These are phyloP conservation scores for Microctonus brassicae DNA, from an alignment of 2,888 invertebrate genomes.

Conservation along the genomic window DNA sequence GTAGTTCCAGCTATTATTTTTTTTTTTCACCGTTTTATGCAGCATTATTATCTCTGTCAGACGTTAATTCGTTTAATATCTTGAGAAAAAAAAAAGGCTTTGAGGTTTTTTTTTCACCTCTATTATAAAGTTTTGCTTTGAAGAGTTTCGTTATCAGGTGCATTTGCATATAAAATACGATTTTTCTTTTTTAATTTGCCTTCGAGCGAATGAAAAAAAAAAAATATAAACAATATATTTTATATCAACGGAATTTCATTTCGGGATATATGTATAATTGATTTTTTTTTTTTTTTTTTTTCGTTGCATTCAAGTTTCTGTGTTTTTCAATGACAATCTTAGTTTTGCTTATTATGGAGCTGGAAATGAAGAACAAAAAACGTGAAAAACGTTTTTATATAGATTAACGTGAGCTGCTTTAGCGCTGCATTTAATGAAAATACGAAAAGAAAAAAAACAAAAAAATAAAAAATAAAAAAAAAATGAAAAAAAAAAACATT, in stretches of 20 bases:
- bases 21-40: background rate
- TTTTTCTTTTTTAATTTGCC: slow-evolving; percentile 12
- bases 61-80: background rate
- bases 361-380: background rate
- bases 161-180: background rate
- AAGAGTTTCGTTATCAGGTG: slow-evolving; percentile 17
- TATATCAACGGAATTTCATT: background rate
- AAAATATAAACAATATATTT: background rate
- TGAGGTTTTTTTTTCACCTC: background rate
- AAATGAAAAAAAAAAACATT: too few species aligned
- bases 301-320: background rate
- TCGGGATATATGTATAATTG: background rate
- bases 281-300: slow-evolving; percentile 3
- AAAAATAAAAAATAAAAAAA: background rate
- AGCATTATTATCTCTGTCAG: background rate
- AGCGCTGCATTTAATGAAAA: slow-evolving; percentile 60
- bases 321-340: background rate
- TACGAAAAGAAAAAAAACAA: background rate
- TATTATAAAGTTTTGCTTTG: slow-evolving; percentile 7
- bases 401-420: slow-evolving; percentile 53
- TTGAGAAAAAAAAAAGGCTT: background rate
- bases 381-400: slow-evolving; percentile 21
- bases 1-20: slow-evolving; percentile 4
- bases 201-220: background rate
- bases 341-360: slow-evolving; percentile 14